A percentile compares a stretch with the other conserved stretches of the same genome.
phyloP scores from a whole-genome alignment of 2,113 vertebrate species.

The Aspidoscelis tigris region DNA sequence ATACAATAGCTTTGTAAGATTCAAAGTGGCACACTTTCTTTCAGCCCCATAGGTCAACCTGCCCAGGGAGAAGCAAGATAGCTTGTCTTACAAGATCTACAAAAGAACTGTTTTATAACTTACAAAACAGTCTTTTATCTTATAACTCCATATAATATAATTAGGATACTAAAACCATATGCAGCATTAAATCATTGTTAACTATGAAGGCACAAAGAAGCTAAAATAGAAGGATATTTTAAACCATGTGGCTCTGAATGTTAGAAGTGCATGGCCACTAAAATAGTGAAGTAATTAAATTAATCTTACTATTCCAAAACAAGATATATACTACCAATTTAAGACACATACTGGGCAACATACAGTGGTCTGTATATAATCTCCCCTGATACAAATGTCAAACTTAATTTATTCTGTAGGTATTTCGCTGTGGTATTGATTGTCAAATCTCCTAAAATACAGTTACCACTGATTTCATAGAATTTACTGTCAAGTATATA shows the following conservation, averaged over 20 bases:
- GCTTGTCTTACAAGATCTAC: background rate
- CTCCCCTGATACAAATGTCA: background rate
- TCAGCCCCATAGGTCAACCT: constrained; percentile 7
- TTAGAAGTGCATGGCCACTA: no score
- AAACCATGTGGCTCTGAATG: background rate
- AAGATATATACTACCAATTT: background rate
- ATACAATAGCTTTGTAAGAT: constrained; percentile 29
- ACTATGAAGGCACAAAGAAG: background rate
- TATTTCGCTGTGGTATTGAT: background rate
- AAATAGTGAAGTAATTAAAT: no score
- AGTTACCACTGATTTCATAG: background rate
- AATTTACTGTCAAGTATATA: background rate
- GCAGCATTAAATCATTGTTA: background rate
- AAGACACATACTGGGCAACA: background rate
- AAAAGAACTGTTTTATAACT: constrained; percentile 29
- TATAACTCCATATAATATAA: constrained; percentile 28
- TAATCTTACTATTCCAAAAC: background rate
- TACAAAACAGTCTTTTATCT: background rate
- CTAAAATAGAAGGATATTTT: background rate
- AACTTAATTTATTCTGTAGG: background rate
- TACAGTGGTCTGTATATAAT: background rate
- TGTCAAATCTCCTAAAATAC: no score
- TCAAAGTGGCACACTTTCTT: constrained; percentile 29
- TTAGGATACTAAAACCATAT: constrained; percentile 6
- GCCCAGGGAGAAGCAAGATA: constrained; percentile 17